Conservation (phyloP, 1,140 invertebrate species). For the Pseudachorutes palmiensis region DNA sequence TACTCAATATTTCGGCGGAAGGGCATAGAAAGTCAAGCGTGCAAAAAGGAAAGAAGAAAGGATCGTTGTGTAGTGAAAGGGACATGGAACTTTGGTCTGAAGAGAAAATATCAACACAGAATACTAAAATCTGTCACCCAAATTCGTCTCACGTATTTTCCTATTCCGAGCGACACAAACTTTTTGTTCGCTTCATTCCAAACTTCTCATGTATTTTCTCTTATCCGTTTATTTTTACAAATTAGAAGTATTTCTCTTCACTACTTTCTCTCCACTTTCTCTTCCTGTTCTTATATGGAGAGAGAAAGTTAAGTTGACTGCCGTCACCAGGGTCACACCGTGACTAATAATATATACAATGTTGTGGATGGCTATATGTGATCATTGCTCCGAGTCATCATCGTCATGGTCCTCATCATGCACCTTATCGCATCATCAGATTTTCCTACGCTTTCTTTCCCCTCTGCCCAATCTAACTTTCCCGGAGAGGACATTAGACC, state of each 20-base stretch:
- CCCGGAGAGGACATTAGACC: no score
- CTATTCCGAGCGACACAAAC: constrained; percentile 26
- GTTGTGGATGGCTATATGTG: neutral
- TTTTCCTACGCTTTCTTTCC: neutral
- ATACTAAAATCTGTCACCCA: constrained; percentile 39
- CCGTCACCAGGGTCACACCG: no score
- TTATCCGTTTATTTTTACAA: constrained; percentile 39
- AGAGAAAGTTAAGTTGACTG: neutral
- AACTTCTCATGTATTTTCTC: constrained; percentile 15
- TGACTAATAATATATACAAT: neutral
- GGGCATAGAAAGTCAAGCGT: constrained; percentile 28
- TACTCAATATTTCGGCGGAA: constrained; percentile 20
- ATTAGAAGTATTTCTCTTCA: constrained; percentile 26
- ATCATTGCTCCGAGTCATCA: neutral
- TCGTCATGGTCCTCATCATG: constrained; percentile 12
- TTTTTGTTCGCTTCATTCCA: constrained; percentile 11
- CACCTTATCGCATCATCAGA: constrained; percentile 5
- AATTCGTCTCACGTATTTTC: constrained; percentile 38
- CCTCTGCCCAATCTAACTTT: neutral
- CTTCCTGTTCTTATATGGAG: no score
- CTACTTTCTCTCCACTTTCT: constrained; percentile 12
- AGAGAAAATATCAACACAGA: constrained; percentile 32
- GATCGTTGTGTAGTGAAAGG: constrained; percentile 1
- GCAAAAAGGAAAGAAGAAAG: constrained; percentile 10
- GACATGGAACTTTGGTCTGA: neutral